Evolutionary conservation across 2,113 vertebrate genomes (phyloP), one percentile per base, ranked within the genome.

Genomic region (Phalacrocorax aristotelis): DNA sequence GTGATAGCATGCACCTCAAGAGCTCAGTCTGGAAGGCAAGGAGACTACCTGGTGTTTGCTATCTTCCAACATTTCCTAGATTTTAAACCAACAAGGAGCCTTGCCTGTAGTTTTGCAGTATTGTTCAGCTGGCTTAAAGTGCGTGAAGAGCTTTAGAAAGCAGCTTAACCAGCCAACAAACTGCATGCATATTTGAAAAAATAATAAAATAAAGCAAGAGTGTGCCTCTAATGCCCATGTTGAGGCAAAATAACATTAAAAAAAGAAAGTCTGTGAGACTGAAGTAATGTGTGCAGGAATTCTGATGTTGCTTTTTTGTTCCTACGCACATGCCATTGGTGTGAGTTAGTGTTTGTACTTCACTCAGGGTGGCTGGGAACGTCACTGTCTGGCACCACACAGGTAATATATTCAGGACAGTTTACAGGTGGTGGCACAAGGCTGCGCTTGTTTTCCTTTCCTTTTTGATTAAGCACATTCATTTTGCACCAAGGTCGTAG

Each of bases 301-400:
- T 66, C 87, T 95, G 96, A 83, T 96, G 94, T 92, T 96, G 96
- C 94, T 96, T 97, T 96, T 91, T 90, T 95, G 90, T 90, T 96
- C 96, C 95, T 95, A 97, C 91, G 20, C 96, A 82, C 96, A 97
- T 96, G 96, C 97, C 96, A 94, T 94, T 89, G 80, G 76, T 52
- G 83, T 97, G 96, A 97, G 94, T 89, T 84, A 64, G 86, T 91
- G 90, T 96, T 97, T 97, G 95, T 87, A 62, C 96, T 97, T 86
- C 7, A 5, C 90, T 95, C 80, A 34, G 4, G 4, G 86, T 85
- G 89, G 77, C 96, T 96, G 95, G 88, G 93, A 90, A 94, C 79
- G 87, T 97, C 96, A 95, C 95, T 32, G 93, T 69, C 96, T 97
- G 96, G 96, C 96, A 96, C 90, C 1, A 1, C 1, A 48, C 94